Evolutionary conservation across 2,113 vertebrate species (phyloP), one percentile per base, ranked within the genome.

Genomic region (Sterna hirundo): DNA sequence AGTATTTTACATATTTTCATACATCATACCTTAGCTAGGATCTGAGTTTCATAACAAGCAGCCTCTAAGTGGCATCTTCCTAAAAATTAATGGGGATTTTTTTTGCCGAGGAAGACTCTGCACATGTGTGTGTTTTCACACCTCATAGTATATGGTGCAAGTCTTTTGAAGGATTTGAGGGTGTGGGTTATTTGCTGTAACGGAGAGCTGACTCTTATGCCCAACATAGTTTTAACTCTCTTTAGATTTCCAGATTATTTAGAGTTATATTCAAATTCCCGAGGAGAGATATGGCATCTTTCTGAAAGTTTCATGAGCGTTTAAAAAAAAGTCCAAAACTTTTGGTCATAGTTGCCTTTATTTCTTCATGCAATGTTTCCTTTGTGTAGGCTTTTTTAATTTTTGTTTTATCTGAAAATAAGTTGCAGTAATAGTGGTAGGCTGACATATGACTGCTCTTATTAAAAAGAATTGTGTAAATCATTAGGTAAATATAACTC

Each of bases 401-500:
- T 89, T 94, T 79, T 88, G 4, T 36, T 83, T 88, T 70, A 54
- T 91, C 42, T 91, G 74, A 75, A 93, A 91, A n/a, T 55, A 76
- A 58, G 10, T 44, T 82, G 30, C 17, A 36, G 19, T 77, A 71
- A 13, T 38, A 86, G 40, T 71, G 60, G 51, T 55, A 60, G 47
- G 26, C 42, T 96, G 83, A 75, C 52, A 71, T 90, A 40, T 75
- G 83, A 78, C 57, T 89, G 21, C 15, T 68, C 47, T 88, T 84
- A 54, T 84, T 89, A 60, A 84, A 93, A 86, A 47, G 19, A 83
- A 66, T 86, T 94, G 9, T n/a, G 52, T 86, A 75, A 84, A 16
- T 55, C 15, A 9, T 34, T 65, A 26, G 11, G 16, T 91, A 82
- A 94, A 95, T 96, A 92, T 96, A 92, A 69, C 51, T 96, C 19